Base-by-base conservation (phyloP, 1,140 invertebrate genomes). In the Coenobita brevimanus region DNA sequence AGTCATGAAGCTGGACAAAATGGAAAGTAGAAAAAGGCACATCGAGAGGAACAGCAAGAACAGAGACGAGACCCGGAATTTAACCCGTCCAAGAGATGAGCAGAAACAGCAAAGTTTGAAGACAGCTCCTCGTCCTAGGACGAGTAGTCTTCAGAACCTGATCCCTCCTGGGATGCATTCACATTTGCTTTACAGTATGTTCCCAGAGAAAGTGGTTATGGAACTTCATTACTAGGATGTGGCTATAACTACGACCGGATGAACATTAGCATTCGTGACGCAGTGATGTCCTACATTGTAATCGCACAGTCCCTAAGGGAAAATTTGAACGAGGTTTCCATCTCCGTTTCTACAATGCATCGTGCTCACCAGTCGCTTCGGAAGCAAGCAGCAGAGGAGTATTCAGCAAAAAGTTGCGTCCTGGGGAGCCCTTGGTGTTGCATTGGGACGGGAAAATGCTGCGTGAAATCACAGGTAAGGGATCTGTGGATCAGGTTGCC, bases 321-420 rank as follows among this genome's bases (percentile, higher is more conserved):
- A 57, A 57, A 57, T 57, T 57, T 57, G 54, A n/a, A 57, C n/a
- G 54, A 57, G 54, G n/a, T 57, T 57, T 57, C 54, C 54, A 57
- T 57, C n/a, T 57, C 54, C n/a, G 54, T n/a, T 57, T 57, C 54
- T n/a, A 57, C 54, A 57, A 57, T 57, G 54, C n/a, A 57, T n/a
- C 54, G 54, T 57, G 54, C 54, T 57, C 54, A 13, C n/a, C 10
- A n/a, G 10, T 57, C 54, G n/a, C n/a, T 57, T 57, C 13, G n/a
- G n/a, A n/a, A 57, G n/a, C 13, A 57, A 57, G n/a, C 54, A 57
- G 54, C 54, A 57, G 54, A 13, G 54, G 54, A 10, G 54, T 57
- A 57, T 57, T n/a, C 10, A 57, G 54, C 10, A n/a, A n/a, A 57
- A n/a, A 57, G n/a, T 57, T 57, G 10, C n/a, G 54, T 57, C 54